Base-by-base conservation (phyloP, 2,797 vertebrate genomes). In the Limosa lapponica region DNA sequence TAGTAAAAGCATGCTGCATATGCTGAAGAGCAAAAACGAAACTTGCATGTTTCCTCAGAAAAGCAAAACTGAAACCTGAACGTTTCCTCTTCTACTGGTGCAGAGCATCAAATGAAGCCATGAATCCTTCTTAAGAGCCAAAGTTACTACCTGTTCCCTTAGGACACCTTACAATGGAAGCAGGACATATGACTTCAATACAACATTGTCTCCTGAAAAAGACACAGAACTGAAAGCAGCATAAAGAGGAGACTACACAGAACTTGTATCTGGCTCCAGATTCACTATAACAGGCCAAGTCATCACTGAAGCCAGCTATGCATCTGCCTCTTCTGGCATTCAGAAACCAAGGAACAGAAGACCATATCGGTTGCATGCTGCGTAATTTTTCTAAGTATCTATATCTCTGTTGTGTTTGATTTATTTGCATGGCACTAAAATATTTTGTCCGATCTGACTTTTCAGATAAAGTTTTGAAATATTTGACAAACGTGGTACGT, bases 141-240 rank as follows among this genome's bases (percentile, higher is more conserved):
- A 75, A 62, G 22, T 51, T 69, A 28, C 27, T 16, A 13, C 22
- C n/a, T 30, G 24, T 48, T 69, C 19, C 24, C 36, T 15, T 16
- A 32, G 25, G 46, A 48, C 23, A 61, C 27, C 28, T 82, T 39
- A 66, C 55, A 85, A 15, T 8, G 20, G 51, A 62, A 90, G 18
- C 10, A 49, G 71, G 25, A 43, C 15, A 44, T 4, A 4, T 2
- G 25, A 16, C 30, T 81, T 58, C 0, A 0, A 48, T 7, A 41
- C 5, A 93, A 22, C 27, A 32, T 3, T 32, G 15, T 61, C 49
- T 75, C 19, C 81, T 48, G 41, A 43, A 78, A 64, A 67, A 43
- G 25, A 44, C 18, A 52, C 3, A 41, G 34, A 64, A 24, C 15
- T 30, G 32, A 44, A 81, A 88, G 41, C 48, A 49, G 9, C 19